These are phyloP conservation scores for Aselliscus stoliczkanus DNA, from an alignment of 2,797 vertebrate species.

Conservation along the genomic window DNA sequence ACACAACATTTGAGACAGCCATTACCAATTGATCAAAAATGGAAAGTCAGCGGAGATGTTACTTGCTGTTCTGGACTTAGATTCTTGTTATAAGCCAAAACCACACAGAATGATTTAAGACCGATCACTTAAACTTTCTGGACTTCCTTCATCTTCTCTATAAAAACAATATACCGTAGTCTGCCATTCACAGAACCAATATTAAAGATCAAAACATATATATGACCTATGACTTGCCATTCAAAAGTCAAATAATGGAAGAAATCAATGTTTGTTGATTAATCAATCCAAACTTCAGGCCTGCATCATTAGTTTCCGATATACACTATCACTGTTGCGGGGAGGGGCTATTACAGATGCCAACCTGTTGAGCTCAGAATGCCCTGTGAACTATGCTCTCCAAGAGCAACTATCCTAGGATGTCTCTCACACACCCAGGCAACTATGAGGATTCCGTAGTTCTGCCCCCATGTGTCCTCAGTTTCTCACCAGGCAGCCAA, in stretches of 20 bases:
- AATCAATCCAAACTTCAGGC: background rate
- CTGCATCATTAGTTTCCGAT: background rate
- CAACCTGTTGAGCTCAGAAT: background rate
- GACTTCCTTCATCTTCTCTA: conserved; percentile 8
- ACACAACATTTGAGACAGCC: background rate
- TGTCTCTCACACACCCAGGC: background rate
- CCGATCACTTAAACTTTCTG: conserved; percentile 2
- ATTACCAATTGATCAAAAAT: background rate
- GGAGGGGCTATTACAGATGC: background rate
- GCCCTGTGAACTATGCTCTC: background rate
- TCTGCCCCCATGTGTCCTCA: background rate
- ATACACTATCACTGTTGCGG: background rate
- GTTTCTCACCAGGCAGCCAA: background rate
- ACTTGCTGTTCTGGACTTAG: conserved; percentile 31
- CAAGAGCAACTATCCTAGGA: background rate
- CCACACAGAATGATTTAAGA: conserved; percentile 24
- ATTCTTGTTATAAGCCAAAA: conserved; percentile 28
- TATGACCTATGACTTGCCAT: conserved; percentile 5
- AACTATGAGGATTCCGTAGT: background rate
- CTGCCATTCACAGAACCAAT: background rate
- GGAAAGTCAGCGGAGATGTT: background rate
- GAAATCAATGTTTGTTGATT: background rate
- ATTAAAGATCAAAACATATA: conserved; percentile 25
- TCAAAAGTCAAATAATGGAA: background rate
- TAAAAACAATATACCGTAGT: background rate